These are phyloP conservation scores for Sphecodes monilicornis DNA, from an alignment of 2,888 invertebrate genomes.

Conservation along the genomic window DNA sequence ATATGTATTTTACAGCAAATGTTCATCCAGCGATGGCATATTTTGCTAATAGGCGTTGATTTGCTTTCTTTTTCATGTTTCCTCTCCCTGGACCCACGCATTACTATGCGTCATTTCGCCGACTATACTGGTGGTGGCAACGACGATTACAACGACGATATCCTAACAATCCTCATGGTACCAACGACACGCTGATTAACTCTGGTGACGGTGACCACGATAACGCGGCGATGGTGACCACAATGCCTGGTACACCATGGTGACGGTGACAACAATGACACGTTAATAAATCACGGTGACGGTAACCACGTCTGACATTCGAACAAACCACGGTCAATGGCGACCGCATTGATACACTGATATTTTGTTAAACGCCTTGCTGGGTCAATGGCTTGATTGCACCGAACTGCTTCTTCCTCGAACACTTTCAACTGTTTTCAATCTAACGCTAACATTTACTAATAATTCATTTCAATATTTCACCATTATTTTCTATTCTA, in stretches of 20 bases:
- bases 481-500: neutral
- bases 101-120: constrained; percentile 8
- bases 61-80: constrained; percentile 63
- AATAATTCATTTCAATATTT: neutral
- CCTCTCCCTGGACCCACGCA: neutral
- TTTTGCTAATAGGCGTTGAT: constrained; percentile 50
- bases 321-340: constrained; percentile 48
- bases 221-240: constrained; percentile 47
- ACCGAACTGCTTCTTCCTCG: neutral
- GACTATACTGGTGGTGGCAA: constrained; percentile 31
- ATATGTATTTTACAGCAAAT: neutral
- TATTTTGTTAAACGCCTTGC: constrained; percentile 39
- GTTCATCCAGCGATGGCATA: neutral
- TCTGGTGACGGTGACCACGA: constrained; percentile 59
- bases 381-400: constrained; percentile 35
- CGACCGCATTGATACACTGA: constrained; percentile 43
- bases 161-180: constrained; percentile 46
- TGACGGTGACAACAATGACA: constrained; percentile 61
- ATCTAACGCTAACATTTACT: neutral
- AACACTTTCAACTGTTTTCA: constrained; percentile 13
- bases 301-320: constrained; percentile 50
- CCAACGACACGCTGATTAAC: constrained; percentile 55
- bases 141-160: constrained; percentile 33
- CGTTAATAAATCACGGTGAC: constrained; percentile 62
- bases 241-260: constrained; percentile 62